Conservation (phyloP, 2,888 invertebrate genomes). For the Pachycephus smyrnensis region DNA sequence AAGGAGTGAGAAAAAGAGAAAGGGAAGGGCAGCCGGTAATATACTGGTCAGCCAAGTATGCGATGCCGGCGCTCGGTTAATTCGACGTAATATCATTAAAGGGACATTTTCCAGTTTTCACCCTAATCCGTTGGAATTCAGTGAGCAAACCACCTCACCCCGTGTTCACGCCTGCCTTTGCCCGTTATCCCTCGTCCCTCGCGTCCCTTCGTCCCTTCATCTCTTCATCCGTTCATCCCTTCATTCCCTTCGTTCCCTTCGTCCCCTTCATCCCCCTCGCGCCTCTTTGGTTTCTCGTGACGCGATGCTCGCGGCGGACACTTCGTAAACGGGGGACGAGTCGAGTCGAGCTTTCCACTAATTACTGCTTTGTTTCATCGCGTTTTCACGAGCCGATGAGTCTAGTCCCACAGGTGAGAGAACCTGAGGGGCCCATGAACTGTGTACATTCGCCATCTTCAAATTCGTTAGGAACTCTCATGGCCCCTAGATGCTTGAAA, state of each 20-base stretch:
- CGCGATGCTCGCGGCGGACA: slow-evolving; percentile 10
- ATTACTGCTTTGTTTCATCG: slow-evolving; percentile 62
- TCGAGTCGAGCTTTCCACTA: slow-evolving; percentile 55
- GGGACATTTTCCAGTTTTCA: slow-evolving; percentile 67
- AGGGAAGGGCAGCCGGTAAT: neutral
- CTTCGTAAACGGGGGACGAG: slow-evolving; percentile 7
- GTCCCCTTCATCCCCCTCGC: slow-evolving; percentile 24
- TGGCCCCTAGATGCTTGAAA: neutral
- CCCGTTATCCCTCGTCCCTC: slow-evolving; percentile 50
- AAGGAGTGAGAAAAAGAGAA: neutral
- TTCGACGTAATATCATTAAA: slow-evolving; percentile 64
- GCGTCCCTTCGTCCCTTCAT: neutral
- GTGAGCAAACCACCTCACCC: slow-evolving; percentile 58
- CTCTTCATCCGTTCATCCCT: slow-evolving; percentile 26
- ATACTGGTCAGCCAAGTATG: slow-evolving; percentile 4
- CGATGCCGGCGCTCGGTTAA: slow-evolving; percentile 44
- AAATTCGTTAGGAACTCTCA: neutral
- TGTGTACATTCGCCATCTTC: neutral
- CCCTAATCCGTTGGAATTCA: slow-evolving; percentile 65
- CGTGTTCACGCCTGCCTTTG: slow-evolving; percentile 60
- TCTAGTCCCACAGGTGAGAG: slow-evolving; percentile 26
- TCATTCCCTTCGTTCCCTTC: slow-evolving; percentile 24
- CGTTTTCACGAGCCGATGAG: slow-evolving; percentile 52
- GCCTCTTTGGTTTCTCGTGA: slow-evolving; percentile 26
- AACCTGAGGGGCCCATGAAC: neutral